Conservation (phyloP, 2,113 vertebrate genomes). For the Eulacestoma nigropectus region DNA sequence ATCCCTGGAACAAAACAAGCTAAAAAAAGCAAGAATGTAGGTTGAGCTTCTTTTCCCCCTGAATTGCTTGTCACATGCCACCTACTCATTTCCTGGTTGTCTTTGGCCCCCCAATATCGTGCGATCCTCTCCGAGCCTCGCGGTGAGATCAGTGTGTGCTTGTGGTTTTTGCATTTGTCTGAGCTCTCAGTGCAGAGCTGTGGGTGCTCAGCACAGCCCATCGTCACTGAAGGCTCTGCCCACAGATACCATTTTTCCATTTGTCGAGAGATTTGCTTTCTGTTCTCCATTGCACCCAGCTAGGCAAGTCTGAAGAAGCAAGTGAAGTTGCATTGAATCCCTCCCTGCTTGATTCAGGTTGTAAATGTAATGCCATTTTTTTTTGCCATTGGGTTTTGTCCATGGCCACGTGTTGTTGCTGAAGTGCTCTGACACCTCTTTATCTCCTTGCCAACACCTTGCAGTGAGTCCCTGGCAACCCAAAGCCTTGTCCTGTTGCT, state of each 20-base stretch:
- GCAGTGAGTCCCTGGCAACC: background rate
- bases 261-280: background rate
- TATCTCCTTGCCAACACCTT: background rate
- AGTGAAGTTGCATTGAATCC: background rate
- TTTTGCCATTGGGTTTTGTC: background rate
- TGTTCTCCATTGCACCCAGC: background rate
- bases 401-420: fast-evolving
- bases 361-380: background rate
- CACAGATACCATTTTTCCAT: background rate
- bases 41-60: background rate
- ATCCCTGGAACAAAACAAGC: background rate
- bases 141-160: background rate
- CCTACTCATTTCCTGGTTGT: constrained; percentile 1
- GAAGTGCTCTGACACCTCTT: background rate
- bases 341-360: background rate
- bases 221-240: background rate
- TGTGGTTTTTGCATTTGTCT: background rate
- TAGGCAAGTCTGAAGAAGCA: background rate
- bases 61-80: background rate
- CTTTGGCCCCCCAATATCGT: background rate
- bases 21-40: background rate
- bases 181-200: background rate
- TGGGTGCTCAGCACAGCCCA: background rate
- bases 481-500: background rate
- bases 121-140: background rate